Evolutionary conservation across 2,888 invertebrate species (phyloP).

Genomic region (Corbicula japonica): DNA sequence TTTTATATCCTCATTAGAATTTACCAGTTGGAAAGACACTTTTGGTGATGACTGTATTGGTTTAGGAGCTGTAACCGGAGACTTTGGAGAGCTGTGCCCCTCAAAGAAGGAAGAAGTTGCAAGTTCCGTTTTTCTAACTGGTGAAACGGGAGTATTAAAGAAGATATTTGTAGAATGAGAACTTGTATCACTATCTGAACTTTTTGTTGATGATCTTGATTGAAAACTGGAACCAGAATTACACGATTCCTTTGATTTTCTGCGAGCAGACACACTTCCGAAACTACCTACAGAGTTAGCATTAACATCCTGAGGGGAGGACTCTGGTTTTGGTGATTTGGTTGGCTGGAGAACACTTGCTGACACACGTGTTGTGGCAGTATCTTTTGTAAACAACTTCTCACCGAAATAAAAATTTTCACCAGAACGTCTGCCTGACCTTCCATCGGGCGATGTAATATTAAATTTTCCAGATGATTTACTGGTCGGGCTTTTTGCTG

Average conservation of each 20-base stretch:
- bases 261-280: conserved; percentile 70
- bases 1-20: conserved; percentile 3
- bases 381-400: conserved; percentile 83
- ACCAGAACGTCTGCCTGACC: conserved; percentile 60
- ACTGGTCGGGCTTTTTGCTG: conserved; percentile 66
- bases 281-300: conserved; percentile 82
- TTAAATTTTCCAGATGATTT: conserved; percentile 58
- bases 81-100: conserved; percentile 6
- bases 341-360: conserved; percentile 73
- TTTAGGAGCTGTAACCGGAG: conserved; percentile 24
- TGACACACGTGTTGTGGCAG: conserved; percentile 82
- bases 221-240: conserved; percentile 64
- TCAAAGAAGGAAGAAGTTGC: conserved; percentile 54
- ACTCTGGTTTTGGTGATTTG: conserved; percentile 63
- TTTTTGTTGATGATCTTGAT: conserved; percentile 57
- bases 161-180: conserved; percentile 49
- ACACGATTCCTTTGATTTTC: conserved; percentile 61
- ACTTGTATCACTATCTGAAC: conserved; percentile 42
- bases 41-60: conserved; percentile 36
- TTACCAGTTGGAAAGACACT: conserved; percentile 37
- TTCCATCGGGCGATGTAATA: conserved; percentile 57
- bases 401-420: conserved; percentile 77
- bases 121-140: conserved; percentile 63
- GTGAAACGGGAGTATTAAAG: conserved; percentile 60
- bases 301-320: conserved; percentile 74